phyloP scores from a whole-genome alignment of 2,113 vertebrate species.

The Eretmochelys imbricata region DNA sequence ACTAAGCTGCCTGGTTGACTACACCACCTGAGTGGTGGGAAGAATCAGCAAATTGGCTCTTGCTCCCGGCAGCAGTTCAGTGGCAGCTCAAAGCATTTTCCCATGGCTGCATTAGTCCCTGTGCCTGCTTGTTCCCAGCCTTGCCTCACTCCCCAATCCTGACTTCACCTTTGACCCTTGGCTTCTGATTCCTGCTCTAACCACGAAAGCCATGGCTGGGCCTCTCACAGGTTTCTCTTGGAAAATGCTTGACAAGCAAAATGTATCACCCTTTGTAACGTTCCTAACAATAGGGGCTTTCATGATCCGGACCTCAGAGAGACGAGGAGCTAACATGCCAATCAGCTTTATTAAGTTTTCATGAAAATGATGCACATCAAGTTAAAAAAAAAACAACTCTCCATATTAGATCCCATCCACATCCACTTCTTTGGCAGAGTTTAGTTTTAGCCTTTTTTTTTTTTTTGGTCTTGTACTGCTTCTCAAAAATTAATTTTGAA shows the following conservation, averaged over 20 bases:
- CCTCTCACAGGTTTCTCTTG: not conserved
- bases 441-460: slow-evolving; percentile 32
- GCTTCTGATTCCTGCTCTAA: not conserved
- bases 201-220: not conserved
- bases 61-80: not conserved
- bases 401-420: not conserved
- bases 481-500: not conserved
- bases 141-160: not conserved
- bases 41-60: not conserved
- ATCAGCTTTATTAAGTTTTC: not conserved
- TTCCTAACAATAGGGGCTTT: not conserved
- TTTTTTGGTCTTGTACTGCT: not conserved
- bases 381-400: not conserved
- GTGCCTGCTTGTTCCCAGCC: not conserved
- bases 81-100: not conserved
- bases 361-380: not conserved
- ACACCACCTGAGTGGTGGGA: not conserved
- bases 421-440: accelerated
- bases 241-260: not conserved
- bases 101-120: not conserved
- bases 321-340: not conserved
- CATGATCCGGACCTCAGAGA: not conserved
- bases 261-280: not conserved
- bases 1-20: not conserved
- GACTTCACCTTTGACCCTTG: not conserved